A percentile compares a stretch with the other conserved stretches of the same genome.
Evolutionary conservation across 2,888 invertebrate genomes (phyloP).

Genomic region (Ceramica pisi): DNA sequence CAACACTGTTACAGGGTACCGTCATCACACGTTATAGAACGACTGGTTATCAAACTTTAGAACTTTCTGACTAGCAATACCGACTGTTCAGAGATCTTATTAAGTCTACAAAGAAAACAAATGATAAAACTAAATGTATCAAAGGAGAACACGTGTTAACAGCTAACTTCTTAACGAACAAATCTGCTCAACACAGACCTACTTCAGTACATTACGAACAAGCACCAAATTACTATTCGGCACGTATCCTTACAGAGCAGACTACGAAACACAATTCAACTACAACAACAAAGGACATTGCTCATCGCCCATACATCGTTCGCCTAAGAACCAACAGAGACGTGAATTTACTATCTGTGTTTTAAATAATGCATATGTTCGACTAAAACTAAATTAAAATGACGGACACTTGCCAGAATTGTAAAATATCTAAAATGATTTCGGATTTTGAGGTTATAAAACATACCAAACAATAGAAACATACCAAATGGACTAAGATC

Average conservation of each 20-base stretch:
- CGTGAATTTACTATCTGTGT: too few species aligned
- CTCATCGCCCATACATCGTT: too few species aligned
- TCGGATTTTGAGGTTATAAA: too few species aligned
- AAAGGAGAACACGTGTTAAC: not conserved
- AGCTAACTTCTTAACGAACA: constrained; percentile 11
- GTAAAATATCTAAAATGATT: too few species aligned
- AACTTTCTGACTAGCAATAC: not conserved
- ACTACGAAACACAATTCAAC: constrained; percentile 35
- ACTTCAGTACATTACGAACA: constrained; percentile 32
- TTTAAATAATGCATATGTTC: too few species aligned
- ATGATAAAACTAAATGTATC: constrained; percentile 3
- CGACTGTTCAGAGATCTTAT: not conserved
- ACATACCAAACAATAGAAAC: too few species aligned
- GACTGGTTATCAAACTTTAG: not conserved
- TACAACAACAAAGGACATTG: constrained; percentile 49
- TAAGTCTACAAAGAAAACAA: constrained; percentile 8
- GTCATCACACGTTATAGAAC: not conserved
- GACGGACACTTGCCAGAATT: too few species aligned
- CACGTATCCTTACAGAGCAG: constrained; percentile 34
- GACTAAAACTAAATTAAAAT: too few species aligned
- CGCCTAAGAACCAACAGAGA: too few species aligned
- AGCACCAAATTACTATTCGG: constrained; percentile 51
- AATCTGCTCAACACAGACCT: constrained; percentile 24
- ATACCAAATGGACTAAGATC: too few species aligned
- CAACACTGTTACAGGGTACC: not conserved